Evolutionary conservation across 2,888 invertebrate genomes (phyloP).

Genomic region (Cremastinae sp.): DNA sequence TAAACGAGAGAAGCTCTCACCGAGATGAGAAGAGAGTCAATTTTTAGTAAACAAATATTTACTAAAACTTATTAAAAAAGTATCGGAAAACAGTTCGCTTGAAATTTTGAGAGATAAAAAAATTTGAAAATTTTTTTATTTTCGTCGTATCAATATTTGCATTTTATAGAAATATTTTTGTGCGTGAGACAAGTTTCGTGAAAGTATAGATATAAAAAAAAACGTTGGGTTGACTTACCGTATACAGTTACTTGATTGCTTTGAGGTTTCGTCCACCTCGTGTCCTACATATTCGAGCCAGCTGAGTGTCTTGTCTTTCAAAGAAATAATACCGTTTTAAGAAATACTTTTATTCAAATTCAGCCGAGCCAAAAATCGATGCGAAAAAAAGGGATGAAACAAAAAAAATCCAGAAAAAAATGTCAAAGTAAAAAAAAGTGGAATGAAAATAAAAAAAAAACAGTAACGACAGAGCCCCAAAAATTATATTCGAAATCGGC

Average conservation of each 20-base stretch:
- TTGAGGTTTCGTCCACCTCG: constrained; percentile 66
- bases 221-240: constrained; percentile 50
- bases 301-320: constrained; percentile 25
- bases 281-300: constrained; percentile 66
- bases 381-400: background rate
- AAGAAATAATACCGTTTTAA: constrained; percentile 43
- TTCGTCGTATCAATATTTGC: too few species aligned
- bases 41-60: background rate
- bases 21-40: too few species aligned
- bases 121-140: constrained; percentile 1
- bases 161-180: background rate
- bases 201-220: background rate
- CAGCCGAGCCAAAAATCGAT: background rate
- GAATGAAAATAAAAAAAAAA: too few species aligned
- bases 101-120: background rate
- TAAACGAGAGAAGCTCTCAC: too few species aligned
- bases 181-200: background rate
- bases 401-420: too few species aligned
- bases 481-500: constrained; percentile 14
- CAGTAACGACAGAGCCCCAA: too few species aligned
- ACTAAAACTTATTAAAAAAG: background rate
- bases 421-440: too few species aligned
- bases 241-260: constrained; percentile 74
- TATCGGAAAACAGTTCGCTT: background rate
- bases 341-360: constrained; percentile 32